A percentile compares a stretch with the other conserved stretches of the same genome.
Conservation (phyloP, 2,113 vertebrate genomes). For the Cichladusa arquata region DNA sequence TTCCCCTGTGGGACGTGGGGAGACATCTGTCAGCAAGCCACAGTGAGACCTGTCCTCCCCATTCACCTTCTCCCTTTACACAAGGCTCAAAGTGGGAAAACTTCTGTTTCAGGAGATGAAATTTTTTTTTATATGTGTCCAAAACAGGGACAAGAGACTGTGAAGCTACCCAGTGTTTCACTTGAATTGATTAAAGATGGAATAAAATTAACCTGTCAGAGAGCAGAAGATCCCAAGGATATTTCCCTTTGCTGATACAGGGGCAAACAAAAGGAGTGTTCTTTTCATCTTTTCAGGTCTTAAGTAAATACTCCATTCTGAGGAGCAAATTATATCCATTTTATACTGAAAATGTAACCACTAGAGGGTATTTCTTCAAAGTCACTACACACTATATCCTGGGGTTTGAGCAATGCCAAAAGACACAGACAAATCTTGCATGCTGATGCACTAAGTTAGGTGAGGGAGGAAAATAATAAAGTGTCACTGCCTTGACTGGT, state of each 20-base stretch:
- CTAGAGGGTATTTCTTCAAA: constrained; percentile 63
- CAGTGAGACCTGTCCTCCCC: neutral
- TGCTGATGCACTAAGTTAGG: neutral
- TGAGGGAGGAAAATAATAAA: neutral
- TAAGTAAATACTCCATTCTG: constrained; percentile 24
- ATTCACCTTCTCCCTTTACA: neutral
- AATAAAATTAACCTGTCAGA: constrained; percentile 1
- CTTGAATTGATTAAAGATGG: constrained; percentile 12
- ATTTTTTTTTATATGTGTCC: constrained; percentile 27
- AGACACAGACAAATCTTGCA: neutral
- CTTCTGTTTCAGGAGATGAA: constrained; percentile 12
- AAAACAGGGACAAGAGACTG: neutral
- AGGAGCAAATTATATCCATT: neutral
- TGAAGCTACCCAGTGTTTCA: neutral
- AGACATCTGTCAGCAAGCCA: neutral
- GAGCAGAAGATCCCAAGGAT: neutral
- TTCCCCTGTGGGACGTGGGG: accelerated
- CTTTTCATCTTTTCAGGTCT: neutral
- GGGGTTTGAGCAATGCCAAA: neutral
- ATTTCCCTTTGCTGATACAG: neutral
- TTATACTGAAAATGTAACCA: constrained; percentile 50
- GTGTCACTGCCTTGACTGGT: neutral
- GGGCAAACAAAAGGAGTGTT: neutral
- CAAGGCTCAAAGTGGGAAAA: neutral
- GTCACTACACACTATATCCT: neutral